phyloP scores from a whole-genome alignment of 2,888 invertebrate genomes.

The Chrysolina americana region DNA sequence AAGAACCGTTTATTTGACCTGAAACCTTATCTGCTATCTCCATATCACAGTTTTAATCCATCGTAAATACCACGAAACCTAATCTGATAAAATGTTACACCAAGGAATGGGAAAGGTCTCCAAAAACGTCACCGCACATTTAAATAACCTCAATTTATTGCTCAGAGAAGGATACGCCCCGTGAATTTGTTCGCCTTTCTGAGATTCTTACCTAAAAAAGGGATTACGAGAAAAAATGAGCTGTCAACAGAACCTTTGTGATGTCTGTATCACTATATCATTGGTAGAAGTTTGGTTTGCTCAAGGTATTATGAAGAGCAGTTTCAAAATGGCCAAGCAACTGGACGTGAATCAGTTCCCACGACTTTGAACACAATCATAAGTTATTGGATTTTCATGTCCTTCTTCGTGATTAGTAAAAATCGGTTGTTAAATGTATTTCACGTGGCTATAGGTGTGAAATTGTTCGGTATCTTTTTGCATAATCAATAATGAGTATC shows the following conservation, averaged over 20 bases:
- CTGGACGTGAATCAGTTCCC: neutral
- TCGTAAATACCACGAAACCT: conserved; percentile 36
- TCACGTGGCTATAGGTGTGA: too few relatives aligned
- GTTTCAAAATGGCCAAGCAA: conserved; percentile 40
- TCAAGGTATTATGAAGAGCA: conserved; percentile 5
- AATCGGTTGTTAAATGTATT: too few relatives aligned
- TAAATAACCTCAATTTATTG: conserved; percentile 50
- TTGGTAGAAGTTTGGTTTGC: conserved; percentile 29
- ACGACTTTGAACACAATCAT: neutral
- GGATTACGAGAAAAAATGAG: conserved; percentile 45
- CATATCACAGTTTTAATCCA: conserved; percentile 35
- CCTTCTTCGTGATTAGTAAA: too few relatives aligned
- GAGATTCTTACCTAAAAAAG: conserved; percentile 47
- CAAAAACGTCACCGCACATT: conserved; percentile 44
- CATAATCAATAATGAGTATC: too few relatives aligned
- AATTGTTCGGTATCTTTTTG: too few relatives aligned
- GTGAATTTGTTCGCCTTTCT: conserved; percentile 54
- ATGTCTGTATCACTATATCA: conserved; percentile 43
- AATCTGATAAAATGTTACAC: conserved; percentile 49
- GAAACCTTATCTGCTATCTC: conserved; percentile 21
- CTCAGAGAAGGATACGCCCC: conserved; percentile 50
- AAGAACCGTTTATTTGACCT: neutral
- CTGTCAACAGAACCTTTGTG: conserved; percentile 37
- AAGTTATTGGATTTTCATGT: too few relatives aligned
- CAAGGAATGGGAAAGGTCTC: conserved; percentile 34